Evolutionary conservation across 2,888 invertebrate species (phyloP).

Genomic region (Phalera bucephala): DNA sequence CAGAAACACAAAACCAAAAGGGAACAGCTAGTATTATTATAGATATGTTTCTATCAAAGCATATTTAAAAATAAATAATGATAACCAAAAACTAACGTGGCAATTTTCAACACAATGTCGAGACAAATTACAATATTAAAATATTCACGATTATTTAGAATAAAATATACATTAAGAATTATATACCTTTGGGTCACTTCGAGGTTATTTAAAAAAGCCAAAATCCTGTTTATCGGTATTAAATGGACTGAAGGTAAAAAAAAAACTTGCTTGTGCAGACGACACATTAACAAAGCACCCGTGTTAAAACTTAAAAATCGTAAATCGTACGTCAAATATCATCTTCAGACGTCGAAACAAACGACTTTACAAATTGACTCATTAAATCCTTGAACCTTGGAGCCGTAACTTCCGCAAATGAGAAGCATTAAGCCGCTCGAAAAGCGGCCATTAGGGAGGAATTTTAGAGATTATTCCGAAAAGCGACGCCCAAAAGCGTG

Average conservation of each 20-base stretch:
- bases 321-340: conserved; percentile 17
- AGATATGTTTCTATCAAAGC: too few species aligned
- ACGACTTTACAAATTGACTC: conserved; percentile 19
- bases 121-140: too few species aligned
- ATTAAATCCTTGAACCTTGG: conserved; percentile 19
- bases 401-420: conserved; percentile 3
- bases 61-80: too few species aligned
- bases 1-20: too few species aligned
- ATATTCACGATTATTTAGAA: neutral
- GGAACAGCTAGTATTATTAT: too few species aligned
- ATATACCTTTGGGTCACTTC: neutral
- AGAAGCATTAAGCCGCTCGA: neutral
- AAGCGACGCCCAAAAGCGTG: conserved; percentile 15
- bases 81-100: too few species aligned
- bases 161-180: neutral
- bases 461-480: conserved; percentile 19
- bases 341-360: conserved; percentile 16
- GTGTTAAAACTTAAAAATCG: conserved; percentile 12
- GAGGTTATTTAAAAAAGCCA: conserved; percentile 1
- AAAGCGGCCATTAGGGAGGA: conserved; percentile 15
- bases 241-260: conserved; percentile 7
- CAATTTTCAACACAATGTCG: too few species aligned
- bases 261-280: conserved; percentile 19
- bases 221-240: conserved; percentile 12
- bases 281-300: conserved; percentile 28